Evolutionary conservation across 1,140 invertebrate species (phyloP), one percentile per base, ranked within the genome.

Genomic region (Micrasema minimum): DNA sequence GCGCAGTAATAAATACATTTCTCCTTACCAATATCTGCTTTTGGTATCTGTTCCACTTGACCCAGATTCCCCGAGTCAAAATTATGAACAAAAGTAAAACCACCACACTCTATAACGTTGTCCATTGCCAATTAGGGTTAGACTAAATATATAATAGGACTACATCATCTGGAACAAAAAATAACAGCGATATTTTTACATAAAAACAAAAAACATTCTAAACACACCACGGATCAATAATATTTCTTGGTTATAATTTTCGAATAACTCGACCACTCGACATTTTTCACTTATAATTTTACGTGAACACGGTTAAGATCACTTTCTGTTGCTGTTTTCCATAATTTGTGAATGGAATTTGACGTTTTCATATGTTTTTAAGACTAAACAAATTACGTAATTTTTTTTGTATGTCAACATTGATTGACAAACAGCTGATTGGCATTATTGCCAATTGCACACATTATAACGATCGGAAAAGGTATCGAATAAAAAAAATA

Each of bases 21-120:
- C 37, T 11, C n/a, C 51, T 37, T 75, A 83, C 82, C 78, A 23
- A 77, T 76, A 75, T 80, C 78, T 77, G 74, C 75, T 70, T 77
- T 73, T 55, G 84, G 84, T 38, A 91, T 87, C 75, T 85, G 81
- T 79, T 94, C 93, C 45, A 94, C 93, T 79, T 86, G 88, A 37
- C 89, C 89, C 72, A 96, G 85, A 86, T 96, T 96, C 37, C 93
- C 93, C 23, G 94, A 96, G 81, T 96, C 94, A 86, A 96, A 95
- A 81, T 91, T 89, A 76, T 91, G 90, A 75, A 88, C 88, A 83
- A 94, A 93, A 74, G 84, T 82, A 82, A 92, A 92, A 76, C 87
- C 89, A 71, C 85, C 87, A 78, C 89, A 90, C 76, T 84, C 81
- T 72, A 84, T 83, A 74, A 22, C 6, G 55, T 57, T 61, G 59